A percentile compares a stretch with the other conserved stretches of the same genome.
Evolutionary conservation across 1,140 invertebrate genomes (phyloP).

Genomic region (Papilio glaucus): DNA sequence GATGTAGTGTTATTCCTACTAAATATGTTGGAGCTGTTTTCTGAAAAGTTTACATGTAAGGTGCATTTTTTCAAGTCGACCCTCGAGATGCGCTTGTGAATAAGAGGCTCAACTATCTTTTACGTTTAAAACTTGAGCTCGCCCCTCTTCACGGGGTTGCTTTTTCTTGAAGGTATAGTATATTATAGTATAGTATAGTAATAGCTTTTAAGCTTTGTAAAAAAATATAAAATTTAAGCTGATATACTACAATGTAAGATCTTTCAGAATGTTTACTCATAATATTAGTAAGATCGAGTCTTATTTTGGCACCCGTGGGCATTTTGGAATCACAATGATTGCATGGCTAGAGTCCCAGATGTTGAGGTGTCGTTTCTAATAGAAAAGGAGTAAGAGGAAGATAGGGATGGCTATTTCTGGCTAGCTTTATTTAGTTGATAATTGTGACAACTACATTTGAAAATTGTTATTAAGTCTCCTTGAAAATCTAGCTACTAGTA

Average conservation of each 20-base stretch:
- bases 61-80: constrained; percentile 7
- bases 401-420: too few species aligned
- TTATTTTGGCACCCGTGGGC: too few species aligned
- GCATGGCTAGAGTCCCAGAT: not conserved
- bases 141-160: constrained; percentile 2
- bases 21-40: not conserved
- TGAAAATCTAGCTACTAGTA: too few species aligned
- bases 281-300: too few species aligned
- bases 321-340: too few species aligned
- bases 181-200: not conserved
- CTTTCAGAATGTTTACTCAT: too few species aligned
- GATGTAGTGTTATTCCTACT: not conserved
- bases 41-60: not conserved
- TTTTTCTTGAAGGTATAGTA: constrained; percentile 3
- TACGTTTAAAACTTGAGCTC: constrained; percentile 5
- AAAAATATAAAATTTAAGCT: not conserved
- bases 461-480: too few species aligned
- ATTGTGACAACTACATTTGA: too few species aligned
- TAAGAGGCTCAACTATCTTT: constrained; percentile 29
- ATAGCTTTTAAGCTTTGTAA: not conserved
- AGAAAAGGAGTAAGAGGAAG: too few species aligned
- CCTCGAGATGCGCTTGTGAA: constrained; percentile 15
- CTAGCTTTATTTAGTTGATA: too few species aligned
- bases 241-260: too few species aligned
- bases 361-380: too few species aligned